Evolutionary conservation across 2,888 invertebrate genomes (phyloP), one percentile per base, ranked within the genome.

Genomic region (Cantharis nigra): DNA sequence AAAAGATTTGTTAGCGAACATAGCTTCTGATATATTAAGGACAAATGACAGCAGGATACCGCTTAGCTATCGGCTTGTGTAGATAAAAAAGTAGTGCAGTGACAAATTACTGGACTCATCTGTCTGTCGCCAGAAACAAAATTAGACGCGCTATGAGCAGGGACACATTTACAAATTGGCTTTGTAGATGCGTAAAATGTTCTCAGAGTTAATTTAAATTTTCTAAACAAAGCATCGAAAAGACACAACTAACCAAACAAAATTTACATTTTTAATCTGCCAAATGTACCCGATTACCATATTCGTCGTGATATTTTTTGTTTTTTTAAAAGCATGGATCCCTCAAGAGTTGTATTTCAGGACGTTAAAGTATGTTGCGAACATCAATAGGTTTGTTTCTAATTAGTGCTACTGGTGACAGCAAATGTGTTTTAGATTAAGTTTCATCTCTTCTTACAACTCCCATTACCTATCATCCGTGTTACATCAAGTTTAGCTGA

Each of bases 341-440:
- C n/a, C 26, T 67, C 20, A 67, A 18, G 13, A 26, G 33, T 71
- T 64, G 26, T 74, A 65, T 75, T 65, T 70, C 28, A 30, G 26
- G 63, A 74, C 30, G 63, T 72, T 23, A 49, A 49, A 76, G 64
- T 71, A 70, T 74, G 69, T 72, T 69, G 49, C 69, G 16, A 67
- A 74, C 73, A 79, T 79, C 71, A 73, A 70, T 78, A 80, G 79
- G 80, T 78, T 82, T 82, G 82, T 83, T 81, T 81, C 83, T 79
- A 84, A 83, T 84, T 83, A 83, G 83, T 74, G 78, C 63, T 74
- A 78, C 79, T 81, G 81, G 82, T 79, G 81, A 81, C 80, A 75
- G 82, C 71, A 79, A 80, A 82, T 82, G 80, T 82, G 82, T 78
- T 80, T 78, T 76, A 79, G 77, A 78, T 79, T 78, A 79, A 62